Percentiles rank a stretch among this genome's conserved stretches.
These are phyloP conservation scores for Takifugu rubripes DNA, from an alignment of 2,797 vertebrate species.

Conservation along the genomic window DNA sequence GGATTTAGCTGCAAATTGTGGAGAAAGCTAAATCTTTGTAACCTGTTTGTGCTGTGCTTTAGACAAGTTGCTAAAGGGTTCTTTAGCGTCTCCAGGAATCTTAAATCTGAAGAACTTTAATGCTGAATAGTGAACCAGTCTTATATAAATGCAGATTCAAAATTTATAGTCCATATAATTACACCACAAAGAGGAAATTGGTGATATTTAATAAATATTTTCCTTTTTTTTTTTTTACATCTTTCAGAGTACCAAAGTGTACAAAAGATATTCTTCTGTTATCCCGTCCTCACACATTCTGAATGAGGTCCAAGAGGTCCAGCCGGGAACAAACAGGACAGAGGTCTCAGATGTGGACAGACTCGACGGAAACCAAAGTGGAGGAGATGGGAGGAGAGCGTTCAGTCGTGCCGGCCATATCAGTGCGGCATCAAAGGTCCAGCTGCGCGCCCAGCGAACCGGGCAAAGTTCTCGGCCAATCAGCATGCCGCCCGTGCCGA, in stretches of 20 bases:
- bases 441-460: constrained; percentile 75
- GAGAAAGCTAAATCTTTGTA: not conserved
- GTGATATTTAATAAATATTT: not conserved
- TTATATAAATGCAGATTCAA: not conserved
- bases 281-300: constrained; percentile 71
- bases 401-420: constrained; percentile 67
- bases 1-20: too few relatives aligned
- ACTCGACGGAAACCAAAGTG: constrained; percentile 64
- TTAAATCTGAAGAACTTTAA: not conserved
- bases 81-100: not conserved
- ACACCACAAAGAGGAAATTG: too few relatives aligned
- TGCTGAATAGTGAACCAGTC: not conserved
- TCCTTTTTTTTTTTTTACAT: constrained; percentile 7
- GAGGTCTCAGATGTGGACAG: constrained; percentile 60
- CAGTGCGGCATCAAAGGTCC: constrained; percentile 68
- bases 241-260: constrained; percentile 76
- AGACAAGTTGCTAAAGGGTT: too few relatives aligned
- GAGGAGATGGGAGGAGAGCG: constrained; percentile 70
- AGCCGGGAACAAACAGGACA: constrained; percentile 55
- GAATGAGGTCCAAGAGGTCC: constrained; percentile 76
- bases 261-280: constrained; percentile 81
- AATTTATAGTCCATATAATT: too few relatives aligned
- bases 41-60: not conserved
- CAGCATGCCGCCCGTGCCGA: constrained; percentile 84
- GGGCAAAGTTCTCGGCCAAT: constrained; percentile 79